phyloP scores from a whole-genome alignment of 1,140 invertebrate genomes.

The Aphaenogaster ashmeadi region DNA sequence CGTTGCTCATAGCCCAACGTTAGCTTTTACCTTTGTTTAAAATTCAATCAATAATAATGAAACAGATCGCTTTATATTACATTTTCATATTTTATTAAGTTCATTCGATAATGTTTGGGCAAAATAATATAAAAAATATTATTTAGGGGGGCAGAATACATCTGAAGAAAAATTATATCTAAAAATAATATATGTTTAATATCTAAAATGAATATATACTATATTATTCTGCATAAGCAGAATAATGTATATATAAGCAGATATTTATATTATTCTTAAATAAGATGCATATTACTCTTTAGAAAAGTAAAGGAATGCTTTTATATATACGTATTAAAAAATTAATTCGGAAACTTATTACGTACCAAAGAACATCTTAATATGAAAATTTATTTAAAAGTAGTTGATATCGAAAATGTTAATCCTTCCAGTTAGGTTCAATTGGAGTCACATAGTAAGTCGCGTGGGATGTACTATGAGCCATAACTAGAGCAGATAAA shows the following conservation, averaged over 20 bases:
- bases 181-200: not conserved
- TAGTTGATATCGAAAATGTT: not conserved
- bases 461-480: not conserved
- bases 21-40: not conserved
- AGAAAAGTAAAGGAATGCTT: not conserved
- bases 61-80: not conserved
- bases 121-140: not conserved
- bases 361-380: not conserved
- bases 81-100: not conserved
- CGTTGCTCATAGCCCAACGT: not conserved
- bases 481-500: slow-evolving; percentile 48
- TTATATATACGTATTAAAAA: not conserved
- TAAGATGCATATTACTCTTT: not conserved
- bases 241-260: not conserved
- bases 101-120: not conserved
- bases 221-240: not conserved
- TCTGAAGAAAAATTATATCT: not conserved
- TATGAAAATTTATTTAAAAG: not conserved
- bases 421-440: slow-evolving; percentile 30
- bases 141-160: not conserved
- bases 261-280: not conserved
- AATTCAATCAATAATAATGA: slow-evolving; percentile 17
- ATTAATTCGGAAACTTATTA: not conserved
- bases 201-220: not conserved
- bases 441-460: slow-evolving; percentile 14